Conservation (phyloP, 1,140 invertebrate genomes). For the Bombus impatiens region DNA sequence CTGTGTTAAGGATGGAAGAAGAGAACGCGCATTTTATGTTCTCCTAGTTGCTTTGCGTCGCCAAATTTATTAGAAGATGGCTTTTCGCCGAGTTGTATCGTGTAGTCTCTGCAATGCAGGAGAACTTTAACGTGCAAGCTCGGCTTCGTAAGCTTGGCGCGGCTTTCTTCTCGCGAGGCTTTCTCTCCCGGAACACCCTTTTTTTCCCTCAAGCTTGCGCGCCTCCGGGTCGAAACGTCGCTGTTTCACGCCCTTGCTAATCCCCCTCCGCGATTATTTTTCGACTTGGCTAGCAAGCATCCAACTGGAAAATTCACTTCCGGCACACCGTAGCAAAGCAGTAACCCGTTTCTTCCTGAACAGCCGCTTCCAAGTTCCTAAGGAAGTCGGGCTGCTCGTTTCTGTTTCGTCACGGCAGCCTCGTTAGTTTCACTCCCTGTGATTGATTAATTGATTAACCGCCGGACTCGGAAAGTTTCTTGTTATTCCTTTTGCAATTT, state of each 20-base stretch:
- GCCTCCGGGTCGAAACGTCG: constrained; percentile 20
- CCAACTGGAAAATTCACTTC: constrained; percentile 38
- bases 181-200: not conserved
- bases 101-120: constrained; percentile 26
- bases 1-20: too few species aligned
- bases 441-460: not conserved
- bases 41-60: constrained; percentile 31
- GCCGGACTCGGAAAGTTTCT: not conserved
- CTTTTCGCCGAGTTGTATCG: constrained; percentile 31
- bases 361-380: not conserved
- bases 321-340: not conserved
- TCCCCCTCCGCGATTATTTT: constrained; percentile 31
- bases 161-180: not conserved
- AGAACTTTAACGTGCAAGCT: constrained; percentile 10
- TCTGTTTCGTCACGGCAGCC: not conserved
- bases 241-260: not conserved
- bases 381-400: not conserved
- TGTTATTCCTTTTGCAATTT: not conserved
- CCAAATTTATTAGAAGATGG: constrained; percentile 66
- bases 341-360: not conserved
- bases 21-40: too few species aligned
- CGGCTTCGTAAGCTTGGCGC: not conserved
- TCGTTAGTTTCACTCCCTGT: not conserved
- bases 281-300: not conserved
- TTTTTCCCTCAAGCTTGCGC: not conserved